Evolutionary conservation across 2,888 invertebrate genomes (phyloP), one percentile per base, ranked within the genome.

Genomic region (Cyaniris semiargus): DNA sequence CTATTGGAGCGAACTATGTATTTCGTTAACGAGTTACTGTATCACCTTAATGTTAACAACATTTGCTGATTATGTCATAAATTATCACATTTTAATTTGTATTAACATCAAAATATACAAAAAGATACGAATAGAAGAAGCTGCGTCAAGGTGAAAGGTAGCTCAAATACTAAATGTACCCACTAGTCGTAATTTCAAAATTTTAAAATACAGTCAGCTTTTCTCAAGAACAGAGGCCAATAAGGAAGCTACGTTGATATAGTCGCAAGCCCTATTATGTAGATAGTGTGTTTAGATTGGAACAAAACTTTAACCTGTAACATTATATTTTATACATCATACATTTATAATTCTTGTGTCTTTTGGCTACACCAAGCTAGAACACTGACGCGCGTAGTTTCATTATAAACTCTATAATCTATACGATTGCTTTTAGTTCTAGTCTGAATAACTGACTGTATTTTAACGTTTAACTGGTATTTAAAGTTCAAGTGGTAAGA

Each of bases 11-110:
- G 84, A 85, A 88, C 86, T n/a, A 27, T 27, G 27, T 88, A 90
- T 89, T 91, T 89, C 91, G 89, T 92, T 89, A 92, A 93, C 92
- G 91, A 87, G 88, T 87, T 72, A 86, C 84, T 87, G 84, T 80
- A 87, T 86, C 86, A 80, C 21, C 91, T 92, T 87, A 91, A 90
- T 90, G 90, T 92, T 91, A 92, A 93, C 92, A 92, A 92, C 93
- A 93, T 92, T 91, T 87, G 89, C 90, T 92, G 93, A 90, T 91
- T 90, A 91, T 92, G 88, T 92, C 91, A 91, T 93, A 91, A 91
- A 90, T 91, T 93, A 93, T 94, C 93, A 94, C 93, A 93, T 92
- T 92, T 88, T 90, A 90, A 92, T 92, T 89, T 89, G 89, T 90
- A 87, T 93, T 60, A 74, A 53, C 92, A 93, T 93, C 92, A 93